Percentiles rank a stretch among this genome's conserved stretches.
Conservation (phyloP, 2,113 vertebrate genomes). For the Peromyscus leucopus region DNA sequence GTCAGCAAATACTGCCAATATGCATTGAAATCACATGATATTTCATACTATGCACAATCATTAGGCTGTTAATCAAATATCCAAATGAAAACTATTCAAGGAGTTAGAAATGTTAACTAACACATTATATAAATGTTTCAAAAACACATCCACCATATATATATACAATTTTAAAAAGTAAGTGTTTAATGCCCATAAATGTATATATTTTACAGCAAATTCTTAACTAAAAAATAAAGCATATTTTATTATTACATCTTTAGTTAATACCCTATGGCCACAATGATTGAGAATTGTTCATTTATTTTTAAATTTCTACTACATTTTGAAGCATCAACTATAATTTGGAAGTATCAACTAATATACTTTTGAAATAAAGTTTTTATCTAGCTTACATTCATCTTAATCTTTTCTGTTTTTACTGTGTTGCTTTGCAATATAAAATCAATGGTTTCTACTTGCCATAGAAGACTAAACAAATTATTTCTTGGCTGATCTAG, state of each 20-base stretch:
- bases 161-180: not conserved
- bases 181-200: not conserved
- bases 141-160: not conserved
- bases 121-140: not conserved
- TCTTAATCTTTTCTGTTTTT: constrained; percentile 46
- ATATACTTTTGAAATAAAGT: constrained; percentile 27
- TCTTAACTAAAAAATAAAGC: not conserved
- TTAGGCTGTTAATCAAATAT: not conserved
- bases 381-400: not conserved
- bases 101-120: not conserved
- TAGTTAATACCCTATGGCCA: not conserved
- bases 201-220: not conserved
- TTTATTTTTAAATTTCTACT: constrained; percentile 15
- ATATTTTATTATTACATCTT: constrained; percentile 22
- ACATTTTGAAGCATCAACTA: not conserved
- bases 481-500: constrained; percentile 83
- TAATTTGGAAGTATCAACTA: constrained; percentile 10
- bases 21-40: not conserved
- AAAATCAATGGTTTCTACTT: constrained; percentile 69
- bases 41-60: not conserved
- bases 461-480: constrained; percentile 73
- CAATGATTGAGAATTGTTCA: not conserved
- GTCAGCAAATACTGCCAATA: not conserved
- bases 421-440: constrained; percentile 57
- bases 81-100: not conserved